Evolutionary conservation across 2,888 invertebrate genomes (phyloP).

Genomic region (Selenia dentaria): DNA sequence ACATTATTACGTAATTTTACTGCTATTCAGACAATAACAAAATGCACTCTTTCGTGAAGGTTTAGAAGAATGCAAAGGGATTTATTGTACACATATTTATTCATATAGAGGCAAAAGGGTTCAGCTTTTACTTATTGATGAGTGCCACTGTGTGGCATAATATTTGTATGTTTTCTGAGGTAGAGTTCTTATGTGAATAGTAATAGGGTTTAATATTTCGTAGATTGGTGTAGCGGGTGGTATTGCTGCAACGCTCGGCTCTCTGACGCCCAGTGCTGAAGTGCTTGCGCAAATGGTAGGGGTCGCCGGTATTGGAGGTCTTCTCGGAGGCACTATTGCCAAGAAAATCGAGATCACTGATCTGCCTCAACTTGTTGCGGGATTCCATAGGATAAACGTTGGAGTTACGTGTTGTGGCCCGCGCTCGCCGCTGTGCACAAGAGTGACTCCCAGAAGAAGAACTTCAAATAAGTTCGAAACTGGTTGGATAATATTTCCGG

Average conservation of each 20-base stretch:
- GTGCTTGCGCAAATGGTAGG: constrained; percentile 92
- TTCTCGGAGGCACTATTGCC: constrained; percentile 91
- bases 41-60: constrained; percentile 40
- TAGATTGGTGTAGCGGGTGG: constrained; percentile 94
- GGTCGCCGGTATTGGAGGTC: constrained; percentile 89
- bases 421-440: too few species aligned
- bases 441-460: too few species aligned
- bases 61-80: constrained; percentile 31
- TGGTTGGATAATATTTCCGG: too few species aligned
- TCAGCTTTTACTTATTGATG: constrained; percentile 49
- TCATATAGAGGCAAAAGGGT: constrained; percentile 60
- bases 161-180: constrained; percentile 76
- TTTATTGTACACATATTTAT: constrained; percentile 42
- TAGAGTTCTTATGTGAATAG: constrained; percentile 34
- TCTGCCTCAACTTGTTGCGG: constrained; percentile 95
- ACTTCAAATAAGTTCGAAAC: too few species aligned
- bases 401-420: too few species aligned
- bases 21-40: constrained; percentile 36
- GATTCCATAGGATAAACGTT: constrained; percentile 90
- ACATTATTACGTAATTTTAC: constrained; percentile 49
- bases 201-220: constrained; percentile 4
- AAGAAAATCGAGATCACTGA: constrained; percentile 94
- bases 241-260: constrained; percentile 92
- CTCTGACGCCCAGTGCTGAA: constrained; percentile 89
- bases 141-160: constrained; percentile 48